These are phyloP conservation scores for Sebastes itinus DNA, from an alignment of 2,797 vertebrate species.

Conservation along the genomic window DNA sequence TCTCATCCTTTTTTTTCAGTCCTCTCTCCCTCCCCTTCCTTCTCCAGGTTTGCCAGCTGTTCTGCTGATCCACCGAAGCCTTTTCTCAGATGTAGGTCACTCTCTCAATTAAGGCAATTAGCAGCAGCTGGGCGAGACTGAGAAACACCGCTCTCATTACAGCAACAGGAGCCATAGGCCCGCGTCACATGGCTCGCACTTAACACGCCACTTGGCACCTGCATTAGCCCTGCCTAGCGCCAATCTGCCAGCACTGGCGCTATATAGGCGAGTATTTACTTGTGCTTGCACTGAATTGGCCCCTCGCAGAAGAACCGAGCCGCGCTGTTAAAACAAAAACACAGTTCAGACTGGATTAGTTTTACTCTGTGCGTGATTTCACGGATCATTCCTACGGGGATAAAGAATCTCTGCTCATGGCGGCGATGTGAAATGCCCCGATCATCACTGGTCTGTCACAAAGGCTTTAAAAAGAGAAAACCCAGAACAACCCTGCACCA, in stretches of 20 bases:
- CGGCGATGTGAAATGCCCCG: constrained; percentile 18
- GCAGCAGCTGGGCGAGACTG: constrained; percentile 55
- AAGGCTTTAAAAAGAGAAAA: neutral
- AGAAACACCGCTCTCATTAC: constrained; percentile 57
- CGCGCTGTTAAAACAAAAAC: constrained; percentile 19
- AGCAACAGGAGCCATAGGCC: constrained; percentile 72
- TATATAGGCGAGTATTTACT: constrained; percentile 26
- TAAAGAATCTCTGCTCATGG: constrained; percentile 37
- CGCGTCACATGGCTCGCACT: constrained; percentile 48
- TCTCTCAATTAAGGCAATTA: constrained; percentile 80
- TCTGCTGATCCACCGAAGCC: constrained; percentile 61
- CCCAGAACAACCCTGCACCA: neutral
- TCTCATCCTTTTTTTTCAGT: constrained; percentile 11
- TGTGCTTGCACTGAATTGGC: constrained; percentile 15
- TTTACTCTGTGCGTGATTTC: constrained; percentile 46
- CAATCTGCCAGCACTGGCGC: constrained; percentile 35
- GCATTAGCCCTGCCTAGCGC: constrained; percentile 31
- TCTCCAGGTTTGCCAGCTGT: constrained; percentile 72
- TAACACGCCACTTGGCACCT: constrained; percentile 68
- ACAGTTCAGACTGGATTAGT: constrained; percentile 47
- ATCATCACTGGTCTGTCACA: constrained; percentile 19
- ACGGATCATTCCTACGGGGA: constrained; percentile 40
- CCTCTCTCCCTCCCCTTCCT: neutral
- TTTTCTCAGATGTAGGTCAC: constrained; percentile 75
- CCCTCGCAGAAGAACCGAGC: constrained; percentile 18